Evolutionary conservation across 2,113 vertebrate species (phyloP), one percentile per base, ranked within the genome.

Genomic region (Engystomops pustulosus): DNA sequence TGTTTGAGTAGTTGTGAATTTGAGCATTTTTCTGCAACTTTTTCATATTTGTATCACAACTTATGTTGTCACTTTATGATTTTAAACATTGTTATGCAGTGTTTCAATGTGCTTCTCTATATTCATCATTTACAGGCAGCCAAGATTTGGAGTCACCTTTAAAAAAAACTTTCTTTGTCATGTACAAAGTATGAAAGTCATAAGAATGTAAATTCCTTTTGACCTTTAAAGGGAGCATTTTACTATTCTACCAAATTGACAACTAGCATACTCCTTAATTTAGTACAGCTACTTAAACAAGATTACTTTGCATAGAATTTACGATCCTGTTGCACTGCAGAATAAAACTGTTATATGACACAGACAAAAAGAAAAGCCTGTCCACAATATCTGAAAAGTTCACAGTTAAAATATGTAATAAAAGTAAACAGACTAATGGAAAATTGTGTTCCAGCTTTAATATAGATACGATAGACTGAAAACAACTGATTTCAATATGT

Each of bases 191-290:
- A 80, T 79, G 27, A 53, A 81, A 44, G 80, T 74, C 32, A 55
- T 82, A 72, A 30, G 25, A 72, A 30, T 49, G 49, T 30, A 81
- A 72, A 74, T 82, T 41, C n/a, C 49, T 82, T 82, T 30, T 82
- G 80, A 82, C 80, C 80, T 82, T 82, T 82, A 82, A 82, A 81
- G 36, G 34, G 41, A 60, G 69, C 38, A 36, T 72, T 82, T 82
- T 72, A 82, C 68, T 55, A 60, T 70, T 70, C 79, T 55, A 68
- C 65, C 67, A 81, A 70, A 81, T 45, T 82, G 80, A 72, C 80
- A 74, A 17, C 53, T 44, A 72, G 25, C 80, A 82, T 71, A 71
- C 49, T 72, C 68, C 72, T 65, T 60, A 82, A 82, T 72, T 72
- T 82, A 82, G 53, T 82, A 51, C 51, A 60, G 36, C 51, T 72